Evolutionary conservation across 1,140 invertebrate genomes (phyloP), one percentile per base, ranked within the genome.

Genomic region (Tetramorium alpestre): DNA sequence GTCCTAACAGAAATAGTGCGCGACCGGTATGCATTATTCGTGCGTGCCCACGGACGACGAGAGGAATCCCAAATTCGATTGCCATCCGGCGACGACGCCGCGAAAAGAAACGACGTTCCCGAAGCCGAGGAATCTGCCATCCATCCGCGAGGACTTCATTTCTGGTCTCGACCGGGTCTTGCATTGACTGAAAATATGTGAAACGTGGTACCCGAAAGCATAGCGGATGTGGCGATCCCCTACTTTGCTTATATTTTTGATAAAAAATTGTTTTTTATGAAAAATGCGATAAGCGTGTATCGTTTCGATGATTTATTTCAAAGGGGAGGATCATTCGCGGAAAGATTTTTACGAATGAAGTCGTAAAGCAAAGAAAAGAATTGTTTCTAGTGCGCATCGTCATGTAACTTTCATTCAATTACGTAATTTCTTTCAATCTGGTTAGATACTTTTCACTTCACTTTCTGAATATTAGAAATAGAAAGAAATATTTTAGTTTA

Each of bases 1-100:
- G 18, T 82, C 69, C 80, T 47, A 25, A 44, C 18, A 18, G 11
- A 60, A 73, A 28, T 38, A 18, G 80, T 75, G 80, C 69, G 67
- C 69, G 80, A 38, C n/a, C 38, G 13, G 69, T 75, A 81, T 70
- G 65, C 64, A 22, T 75, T 75, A 18, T 58, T 62, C 41, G 69
- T 60, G 41, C 41, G 41, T 65, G 28, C 10, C 51, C 18, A n/a
- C 51, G 7, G 33, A 41, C 78, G 22, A 22, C 78, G 25, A 54
- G 13, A 16, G 28, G 44, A 28, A 28, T 11, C 54, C 5, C 38
- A 13, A 69, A n/a, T 81, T 51, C 22, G 47, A 49, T 16, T 58
- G 13, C 49, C 10, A 25, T 25, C 3, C 13, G 22, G 2, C 44
- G 10, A 18, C 44, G 25, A 25, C 62, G 18, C 1, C 44, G 47